A percentile compares a stretch with the other conserved stretches of the same genome.
phyloP scores from a whole-genome alignment of 2,797 vertebrate genomes.

The Holocentrus rufus region DNA sequence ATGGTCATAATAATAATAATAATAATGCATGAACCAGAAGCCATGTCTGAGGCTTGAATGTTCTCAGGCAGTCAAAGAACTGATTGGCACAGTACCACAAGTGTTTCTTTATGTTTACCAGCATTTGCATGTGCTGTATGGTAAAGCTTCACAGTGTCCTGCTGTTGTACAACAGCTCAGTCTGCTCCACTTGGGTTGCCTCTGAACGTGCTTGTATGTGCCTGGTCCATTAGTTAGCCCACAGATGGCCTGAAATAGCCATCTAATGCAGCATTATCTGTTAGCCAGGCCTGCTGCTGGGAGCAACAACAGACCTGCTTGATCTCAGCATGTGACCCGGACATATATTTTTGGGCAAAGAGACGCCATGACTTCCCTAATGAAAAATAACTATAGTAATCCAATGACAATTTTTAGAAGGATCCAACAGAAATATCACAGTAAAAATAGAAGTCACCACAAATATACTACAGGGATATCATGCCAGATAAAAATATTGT shows the following conservation, averaged over 20 bases:
- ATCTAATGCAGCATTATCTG: slow-evolving; percentile 70
- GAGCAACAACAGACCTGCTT: slow-evolving; percentile 61
- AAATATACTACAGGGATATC: neutral
- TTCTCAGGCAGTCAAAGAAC: slow-evolving; percentile 25
- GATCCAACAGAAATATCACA: neutral
- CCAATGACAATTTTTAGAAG: neutral
- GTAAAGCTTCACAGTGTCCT: slow-evolving; percentile 24
- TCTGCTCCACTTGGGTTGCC: slow-evolving; percentile 65
- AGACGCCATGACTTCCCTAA: neutral
- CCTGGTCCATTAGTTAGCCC: slow-evolving; percentile 72
- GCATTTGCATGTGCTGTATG: slow-evolving; percentile 19
- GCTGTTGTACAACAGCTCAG: slow-evolving; percentile 21
- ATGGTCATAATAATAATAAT: slow-evolving; percentile 10
- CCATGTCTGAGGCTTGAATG: slow-evolving; percentile 13
- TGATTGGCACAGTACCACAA: slow-evolving; percentile 19
- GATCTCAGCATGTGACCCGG: slow-evolving; percentile 41
- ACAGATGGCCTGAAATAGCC: slow-evolving; percentile 77
- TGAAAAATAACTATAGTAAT: neutral
- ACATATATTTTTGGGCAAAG: slow-evolving; percentile 30
- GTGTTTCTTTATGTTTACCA: slow-evolving; percentile 31
- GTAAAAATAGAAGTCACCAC: neutral
- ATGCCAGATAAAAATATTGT: slow-evolving; percentile 10
- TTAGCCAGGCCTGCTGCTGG: slow-evolving; percentile 65
- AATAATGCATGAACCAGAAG: slow-evolving; percentile 8
- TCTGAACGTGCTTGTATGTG: slow-evolving; percentile 71